These are phyloP conservation scores for Montipora efflorescens DNA, from an alignment of 64 coral and sea anemone species.

Conservation along the genomic window DNA sequence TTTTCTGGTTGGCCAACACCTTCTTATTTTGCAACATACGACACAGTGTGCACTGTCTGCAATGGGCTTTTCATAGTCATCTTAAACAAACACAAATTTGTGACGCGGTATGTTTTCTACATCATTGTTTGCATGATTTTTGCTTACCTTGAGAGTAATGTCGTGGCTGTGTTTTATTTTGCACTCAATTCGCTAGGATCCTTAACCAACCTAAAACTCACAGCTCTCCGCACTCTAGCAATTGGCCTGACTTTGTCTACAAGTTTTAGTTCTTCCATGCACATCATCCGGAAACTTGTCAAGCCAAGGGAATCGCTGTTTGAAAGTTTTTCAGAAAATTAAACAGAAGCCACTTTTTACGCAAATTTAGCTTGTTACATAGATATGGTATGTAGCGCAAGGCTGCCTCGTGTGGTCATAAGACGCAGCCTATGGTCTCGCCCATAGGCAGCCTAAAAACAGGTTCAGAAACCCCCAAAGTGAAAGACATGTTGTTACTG, in stretches of 20 bases:
- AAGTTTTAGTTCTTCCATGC: constrained; percentile 60
- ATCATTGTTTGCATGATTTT: constrained; percentile 57
- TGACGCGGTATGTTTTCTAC: constrained; percentile 57
- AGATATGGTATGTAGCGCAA: no score
- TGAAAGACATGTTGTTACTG: no score
- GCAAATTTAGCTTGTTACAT: no score
- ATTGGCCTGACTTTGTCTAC: constrained; percentile 41
- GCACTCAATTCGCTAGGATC: constrained; percentile 42
- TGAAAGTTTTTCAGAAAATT: constrained; percentile 6
- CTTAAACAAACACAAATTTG: constrained; percentile 39
- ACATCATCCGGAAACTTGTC: constrained; percentile 44
- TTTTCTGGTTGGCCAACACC: no score
- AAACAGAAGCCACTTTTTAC: background rate
- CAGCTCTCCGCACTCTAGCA: constrained; percentile 56
- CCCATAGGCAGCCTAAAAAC: no score
- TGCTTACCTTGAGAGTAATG: constrained; percentile 54
- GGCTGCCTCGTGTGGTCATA: no score
- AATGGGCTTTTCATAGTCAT: constrained; percentile 61
- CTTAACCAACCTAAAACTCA: constrained; percentile 47
- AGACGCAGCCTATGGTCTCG: no score
- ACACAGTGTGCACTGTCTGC: constrained; percentile 7
- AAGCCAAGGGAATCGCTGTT: constrained; percentile 57
- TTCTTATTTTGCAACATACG: background rate
- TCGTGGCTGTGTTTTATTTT: constrained; percentile 49
- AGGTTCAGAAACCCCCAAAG: no score